phyloP scores from a whole-genome alignment of 2,888 invertebrate species.

The Callosobruchus maculatus region DNA sequence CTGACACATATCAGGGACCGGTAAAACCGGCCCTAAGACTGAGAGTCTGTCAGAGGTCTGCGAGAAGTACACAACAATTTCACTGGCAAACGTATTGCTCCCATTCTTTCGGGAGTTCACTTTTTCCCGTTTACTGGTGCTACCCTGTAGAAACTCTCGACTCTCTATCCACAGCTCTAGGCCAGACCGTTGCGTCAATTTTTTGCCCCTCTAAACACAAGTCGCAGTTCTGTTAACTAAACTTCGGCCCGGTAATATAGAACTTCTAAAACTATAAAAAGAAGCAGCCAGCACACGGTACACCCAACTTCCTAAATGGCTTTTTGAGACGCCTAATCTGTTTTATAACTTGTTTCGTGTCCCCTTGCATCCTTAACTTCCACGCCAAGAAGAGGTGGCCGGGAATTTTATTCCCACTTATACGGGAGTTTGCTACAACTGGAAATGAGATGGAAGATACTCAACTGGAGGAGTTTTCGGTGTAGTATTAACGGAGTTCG shows the following conservation, averaged over 20 bases:
- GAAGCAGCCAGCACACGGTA: background rate
- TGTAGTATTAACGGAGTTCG: background rate
- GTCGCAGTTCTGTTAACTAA: background rate
- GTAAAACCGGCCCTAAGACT: no score
- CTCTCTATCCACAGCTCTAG: background rate
- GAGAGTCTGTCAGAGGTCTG: no score
- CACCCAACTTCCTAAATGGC: background rate
- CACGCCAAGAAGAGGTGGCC: background rate
- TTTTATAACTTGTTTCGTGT: background rate
- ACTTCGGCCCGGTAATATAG: conserved; percentile 1
- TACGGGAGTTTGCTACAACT: background rate
- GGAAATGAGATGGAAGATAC: background rate
- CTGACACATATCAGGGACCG: no score
- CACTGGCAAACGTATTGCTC: no score
- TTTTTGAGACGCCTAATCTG: background rate
- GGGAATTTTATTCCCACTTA: background rate
- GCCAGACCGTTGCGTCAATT: background rate
- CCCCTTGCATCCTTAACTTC: background rate
- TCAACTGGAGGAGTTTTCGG: background rate
- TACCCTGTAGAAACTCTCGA: no score
- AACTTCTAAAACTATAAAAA: conserved; percentile 1
- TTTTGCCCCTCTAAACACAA: background rate
- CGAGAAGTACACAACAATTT: no score
- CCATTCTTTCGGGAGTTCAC: no score
- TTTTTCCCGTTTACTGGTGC: no score